A percentile compares a stretch with the other conserved stretches of the same genome.
Conservation (phyloP, 1,140 invertebrate genomes). For the Philotrypesis tridentata region DNA sequence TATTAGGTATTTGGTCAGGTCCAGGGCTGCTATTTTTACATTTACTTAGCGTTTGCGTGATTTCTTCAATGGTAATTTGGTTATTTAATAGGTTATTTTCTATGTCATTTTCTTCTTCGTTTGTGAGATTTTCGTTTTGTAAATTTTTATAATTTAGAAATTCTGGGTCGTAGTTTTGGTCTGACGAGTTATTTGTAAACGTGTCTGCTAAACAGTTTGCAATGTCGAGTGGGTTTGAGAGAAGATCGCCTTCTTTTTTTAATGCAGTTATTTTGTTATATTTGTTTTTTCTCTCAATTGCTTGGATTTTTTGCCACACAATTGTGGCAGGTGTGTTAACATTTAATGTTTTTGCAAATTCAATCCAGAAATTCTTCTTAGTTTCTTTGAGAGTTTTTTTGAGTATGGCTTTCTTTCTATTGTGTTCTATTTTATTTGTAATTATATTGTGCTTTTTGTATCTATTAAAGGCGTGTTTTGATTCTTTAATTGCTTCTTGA, state of each 20-base stretch:
- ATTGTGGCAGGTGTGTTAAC: neutral
- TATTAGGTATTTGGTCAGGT: constrained; percentile 52
- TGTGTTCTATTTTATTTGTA: neutral
- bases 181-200: no score
- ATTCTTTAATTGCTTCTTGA: no score
- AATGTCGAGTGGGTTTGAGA: no score
- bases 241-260: no score
- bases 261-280: neutral
- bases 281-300: neutral
- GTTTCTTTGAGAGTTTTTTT: neutral
- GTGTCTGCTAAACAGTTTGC: no score
- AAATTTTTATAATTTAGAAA: constrained; percentile 35
- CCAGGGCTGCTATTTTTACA: constrained; percentile 48
- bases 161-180: constrained; percentile 51
- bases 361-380: neutral
- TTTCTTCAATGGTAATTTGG: constrained; percentile 21
- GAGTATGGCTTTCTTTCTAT: neutral
- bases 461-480: no score
- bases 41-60: neutral
- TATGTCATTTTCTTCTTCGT: no score
- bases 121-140: neutral
- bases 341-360: neutral
- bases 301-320: neutral
- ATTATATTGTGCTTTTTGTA: neutral
- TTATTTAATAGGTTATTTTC: neutral